phyloP scores from a whole-genome alignment of 2,113 vertebrate genomes.

The Terrapene triunguis region DNA sequence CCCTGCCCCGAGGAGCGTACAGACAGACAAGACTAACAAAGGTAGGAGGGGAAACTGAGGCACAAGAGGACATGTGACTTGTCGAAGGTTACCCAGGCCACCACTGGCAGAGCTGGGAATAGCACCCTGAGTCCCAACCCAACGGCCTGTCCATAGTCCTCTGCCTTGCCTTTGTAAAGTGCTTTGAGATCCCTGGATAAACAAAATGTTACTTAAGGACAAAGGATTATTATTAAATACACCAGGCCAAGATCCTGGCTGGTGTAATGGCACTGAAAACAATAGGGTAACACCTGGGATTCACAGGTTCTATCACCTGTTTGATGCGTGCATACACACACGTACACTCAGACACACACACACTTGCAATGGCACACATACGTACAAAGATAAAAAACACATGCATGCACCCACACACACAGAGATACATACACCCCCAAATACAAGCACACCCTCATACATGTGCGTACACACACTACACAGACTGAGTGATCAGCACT shows the following conservation, averaged over 20 bases:
- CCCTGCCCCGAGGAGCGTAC: not conserved
- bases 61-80: not conserved
- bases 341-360: not conserved
- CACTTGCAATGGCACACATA: not conserved
- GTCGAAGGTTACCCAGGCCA: not conserved
- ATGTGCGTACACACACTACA: too few relatives aligned
- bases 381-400: not conserved
- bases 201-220: not conserved
- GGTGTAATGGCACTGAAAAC: not conserved
- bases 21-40: not conserved
- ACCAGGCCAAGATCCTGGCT: not conserved
- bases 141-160: not conserved
- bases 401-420: not conserved
- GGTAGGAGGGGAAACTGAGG: not conserved
- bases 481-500: not conserved
- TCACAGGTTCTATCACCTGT: not conserved
- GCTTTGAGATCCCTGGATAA: not conserved
- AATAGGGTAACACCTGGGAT: not conserved
- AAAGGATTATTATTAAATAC: not conserved
- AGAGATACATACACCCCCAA: not conserved
- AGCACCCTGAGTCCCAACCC: not conserved
- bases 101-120: not conserved
- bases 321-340: too few relatives aligned
- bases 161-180: not conserved
- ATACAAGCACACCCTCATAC: too few relatives aligned